Base-by-base conservation (phyloP, 2,888 invertebrate genomes). In the Meghimatium bilineatum region DNA sequence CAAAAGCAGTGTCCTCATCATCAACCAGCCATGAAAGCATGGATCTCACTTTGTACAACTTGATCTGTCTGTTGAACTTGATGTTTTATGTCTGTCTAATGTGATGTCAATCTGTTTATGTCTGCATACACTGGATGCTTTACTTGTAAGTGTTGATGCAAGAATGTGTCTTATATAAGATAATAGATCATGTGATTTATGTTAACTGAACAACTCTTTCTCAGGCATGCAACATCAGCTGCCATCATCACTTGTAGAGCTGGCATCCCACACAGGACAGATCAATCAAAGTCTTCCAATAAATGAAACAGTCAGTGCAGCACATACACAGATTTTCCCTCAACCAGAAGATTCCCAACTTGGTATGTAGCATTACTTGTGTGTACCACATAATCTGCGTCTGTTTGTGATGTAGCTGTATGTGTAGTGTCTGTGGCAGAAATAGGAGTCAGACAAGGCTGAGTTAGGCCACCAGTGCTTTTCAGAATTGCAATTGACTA, bases 301-400 rank as follows among this genome's bases (percentile, higher is more conserved):
- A 12, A 29, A 38, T 66, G 78, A 14, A 10, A 5, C 67, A 66
- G 63, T 26, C 26, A 52, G 1, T 49, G 2, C 79, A 29, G 20
- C 32, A 10, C 2, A 60, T 5, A 85, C 83, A 29, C 86, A 86
- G 44, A 84, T 84, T 5, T 74, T 76, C 34, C 82, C 66, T 23
- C 82, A 80, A 32, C 80, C 79, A 8, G 84, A 82, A 0, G 80
- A 82, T 20, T 20, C 67, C 1, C 82, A 86, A n/a, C 63, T 86
- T n/a, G 82, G 86, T 86, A 74, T 52, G 74, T 74, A 2, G n/a
- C n/a, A n/a, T n/a, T n/a, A n/a, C n/a, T n/a, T n/a, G n/a, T n/a
- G n/a, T n/a, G n/a, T n/a, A n/a, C n/a, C n/a, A n/a, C n/a, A n/a
- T n/a, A n/a, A n/a, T n/a, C n/a, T n/a, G n/a, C n/a, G n/a, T n/a